Base-by-base conservation (phyloP, 2,888 invertebrate genomes). In the Drosophila neonasuta region DNA sequence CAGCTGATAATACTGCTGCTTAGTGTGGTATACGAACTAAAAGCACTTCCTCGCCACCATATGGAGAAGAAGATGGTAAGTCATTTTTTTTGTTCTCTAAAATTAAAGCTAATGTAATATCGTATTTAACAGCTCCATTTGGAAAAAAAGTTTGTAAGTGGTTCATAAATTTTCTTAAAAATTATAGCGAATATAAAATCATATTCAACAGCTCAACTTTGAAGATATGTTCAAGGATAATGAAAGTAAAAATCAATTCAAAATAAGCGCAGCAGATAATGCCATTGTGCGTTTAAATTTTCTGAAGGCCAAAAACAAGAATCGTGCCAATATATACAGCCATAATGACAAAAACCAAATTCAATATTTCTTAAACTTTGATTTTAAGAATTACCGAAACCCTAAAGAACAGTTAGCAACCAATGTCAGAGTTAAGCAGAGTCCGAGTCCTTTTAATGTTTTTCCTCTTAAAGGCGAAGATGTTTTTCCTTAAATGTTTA, bases 391-490 rank as follows among this genome's bases (percentile, higher is more conserved):
- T 36, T 48, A 59, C 44, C 24, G 9, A 15, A 63, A 51, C 15
- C 58, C 52, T 0, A 60, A 48, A 13, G 3, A 42, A 3, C 0
- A 13, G 1, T 2, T 48, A 20, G 10, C 13, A 8, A 5, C 24
- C 1, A 24, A 1, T 13, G 0, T 0, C 8, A 8, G 6, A 24
- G 24, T 24, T 24, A 6, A 24, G 11, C 2, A 17, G 1, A 10
- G 6, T 10, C 13, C 2, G 8, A 41, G 8, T 3, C 0, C 11
- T 20, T 3, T 48, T 17, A 52, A 49, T 0, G 3, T 39, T 0
- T 81, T 81, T 58, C 76, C 79, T 0, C 58, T 83, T 0, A 78
- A 75, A 7, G 64, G 60, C 9, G 45, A 60, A 52, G 42, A 68
- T 50, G 10, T 49, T 11, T 65, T 60, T 1, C 32, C 10, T 30